These are phyloP conservation scores for Sebastes steindachneri DNA, from an alignment of 2,797 vertebrate genomes.

Conservation along the genomic window DNA sequence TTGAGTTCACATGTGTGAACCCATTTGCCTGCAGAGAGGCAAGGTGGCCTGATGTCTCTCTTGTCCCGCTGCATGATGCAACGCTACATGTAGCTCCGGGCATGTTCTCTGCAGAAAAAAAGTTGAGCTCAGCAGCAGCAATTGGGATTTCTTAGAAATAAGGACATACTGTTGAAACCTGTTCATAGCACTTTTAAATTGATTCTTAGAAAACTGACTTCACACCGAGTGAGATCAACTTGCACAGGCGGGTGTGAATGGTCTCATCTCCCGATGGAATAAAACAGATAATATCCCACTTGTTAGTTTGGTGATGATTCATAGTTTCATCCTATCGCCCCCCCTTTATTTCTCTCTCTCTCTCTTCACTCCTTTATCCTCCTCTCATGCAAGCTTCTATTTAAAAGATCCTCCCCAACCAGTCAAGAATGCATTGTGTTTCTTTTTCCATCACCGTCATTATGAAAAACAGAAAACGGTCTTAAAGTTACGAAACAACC, in stretches of 20 bases:
- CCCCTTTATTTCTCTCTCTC: background rate
- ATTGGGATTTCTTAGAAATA: constrained; percentile 22
- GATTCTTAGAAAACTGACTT: constrained; percentile 28
- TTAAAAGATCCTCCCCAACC: background rate
- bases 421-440: background rate
- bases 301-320: constrained; percentile 13
- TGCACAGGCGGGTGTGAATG: constrained; percentile 4
- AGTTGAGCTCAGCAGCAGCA: constrained; percentile 11
- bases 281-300: constrained; percentile 7
- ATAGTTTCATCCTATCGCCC: background rate
- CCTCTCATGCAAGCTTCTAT: background rate
- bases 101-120: constrained; percentile 52
- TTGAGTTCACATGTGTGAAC: constrained; percentile 66
- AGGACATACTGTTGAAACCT: constrained; percentile 39
- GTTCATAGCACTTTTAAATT: constrained; percentile 11
- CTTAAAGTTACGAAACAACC: background rate
- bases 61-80: constrained; percentile 61
- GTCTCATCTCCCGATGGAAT: constrained; percentile 4
- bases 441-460: background rate
- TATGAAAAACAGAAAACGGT: background rate
- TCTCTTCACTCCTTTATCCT: background rate
- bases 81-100: constrained; percentile 47
- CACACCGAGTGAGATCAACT: constrained; percentile 14
- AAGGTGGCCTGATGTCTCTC: constrained; percentile 56
- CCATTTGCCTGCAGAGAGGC: constrained; percentile 46